These are phyloP conservation scores for Cephus cinctus DNA, from an alignment of 1,140 invertebrate genomes.

Conservation along the genomic window DNA sequence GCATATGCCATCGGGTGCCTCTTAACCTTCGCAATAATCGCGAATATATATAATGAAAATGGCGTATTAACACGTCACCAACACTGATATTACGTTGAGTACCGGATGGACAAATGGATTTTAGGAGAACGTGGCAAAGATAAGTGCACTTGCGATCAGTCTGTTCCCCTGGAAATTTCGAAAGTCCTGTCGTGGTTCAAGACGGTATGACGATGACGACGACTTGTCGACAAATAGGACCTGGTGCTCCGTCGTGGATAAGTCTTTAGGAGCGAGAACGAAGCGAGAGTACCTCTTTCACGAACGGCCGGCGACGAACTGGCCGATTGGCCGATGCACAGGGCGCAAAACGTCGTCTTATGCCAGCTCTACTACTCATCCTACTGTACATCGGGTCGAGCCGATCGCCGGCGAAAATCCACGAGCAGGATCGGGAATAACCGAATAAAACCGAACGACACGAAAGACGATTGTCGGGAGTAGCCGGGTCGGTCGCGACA, in stretches of 20 bases:
- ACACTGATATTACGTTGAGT: conserved; percentile 23
- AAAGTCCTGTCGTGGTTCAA: too few species aligned
- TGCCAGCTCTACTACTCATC: conserved; percentile 31
- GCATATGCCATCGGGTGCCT: too few species aligned
- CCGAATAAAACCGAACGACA: conserved; percentile 40
- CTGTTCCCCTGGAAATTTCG: too few species aligned
- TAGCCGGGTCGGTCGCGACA: conserved; percentile 20
- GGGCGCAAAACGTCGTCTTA: conserved; percentile 25
- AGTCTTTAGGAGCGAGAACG: background rate
- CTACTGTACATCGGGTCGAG: conserved; percentile 20
- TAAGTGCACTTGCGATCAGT: too few species aligned
- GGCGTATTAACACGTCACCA: conserved; percentile 43
- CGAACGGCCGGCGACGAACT: conserved; percentile 52
- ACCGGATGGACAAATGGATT: background rate
- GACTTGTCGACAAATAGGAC: too few species aligned
- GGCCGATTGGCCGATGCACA: conserved; percentile 44
- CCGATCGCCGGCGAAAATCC: conserved; percentile 24
- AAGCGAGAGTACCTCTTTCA: conserved; percentile 32
- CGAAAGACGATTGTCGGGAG: conserved; percentile 6
- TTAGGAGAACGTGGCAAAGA: conserved; percentile 8
- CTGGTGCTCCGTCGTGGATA: background rate
- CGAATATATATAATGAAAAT: too few species aligned
- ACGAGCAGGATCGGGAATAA: conserved; percentile 38
- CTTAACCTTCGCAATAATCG: too few species aligned
- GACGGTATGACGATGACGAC: too few species aligned